Evolutionary conservation across 2,797 vertebrate species (phyloP), one percentile per base, ranked within the genome.

Genomic region (Tenualosa ilisha): DNA sequence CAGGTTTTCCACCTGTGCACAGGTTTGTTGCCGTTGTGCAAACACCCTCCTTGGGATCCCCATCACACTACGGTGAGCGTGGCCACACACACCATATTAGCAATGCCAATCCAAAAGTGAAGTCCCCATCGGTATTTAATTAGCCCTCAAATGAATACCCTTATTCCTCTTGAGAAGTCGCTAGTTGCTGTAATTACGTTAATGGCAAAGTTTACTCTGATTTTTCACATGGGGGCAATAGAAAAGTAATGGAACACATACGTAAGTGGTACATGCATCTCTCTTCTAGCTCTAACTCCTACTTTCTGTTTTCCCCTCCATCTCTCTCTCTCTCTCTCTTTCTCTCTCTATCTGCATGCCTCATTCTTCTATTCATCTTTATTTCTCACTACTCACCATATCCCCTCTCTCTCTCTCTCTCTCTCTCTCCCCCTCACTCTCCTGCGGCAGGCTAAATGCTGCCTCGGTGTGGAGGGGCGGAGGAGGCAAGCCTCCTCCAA

Each of bases 401-500:
- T 20, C 22, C 9, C 9, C 59, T 63, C 7, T 24, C 22, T 9
- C n/a, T 63, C 59, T 24, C 59, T 63, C 56, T 63, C 59, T 63
- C n/a, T 3, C n/a, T 63, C 22, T 17, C 54, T 6, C 54, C 20
- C 54, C 17, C 54, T 56, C 59, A 0, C 22, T 63, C 61, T 65
- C n/a, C 8, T 24, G 12, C 13, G 59, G 59, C 59, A 7, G n/a
- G n/a, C 59, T 24, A n/a, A 24, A 11, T n/a, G 59, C 13, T 17
- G 24, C 0, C 63, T 11, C 12, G 11, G 11, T 13, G 26, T 68
- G 56, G 56, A 61, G 56, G 56, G 56, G 5, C 6, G 56, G 22
- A 61, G 56, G 63, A 26, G 24, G 61, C 6, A n/a, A 17, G 26
- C 51, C 59, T n/a, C 86, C 82, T 89, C 84, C 88, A 85, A 87